Conservation (phyloP, 2,113 vertebrate species). For the Melierax canorus region DNA sequence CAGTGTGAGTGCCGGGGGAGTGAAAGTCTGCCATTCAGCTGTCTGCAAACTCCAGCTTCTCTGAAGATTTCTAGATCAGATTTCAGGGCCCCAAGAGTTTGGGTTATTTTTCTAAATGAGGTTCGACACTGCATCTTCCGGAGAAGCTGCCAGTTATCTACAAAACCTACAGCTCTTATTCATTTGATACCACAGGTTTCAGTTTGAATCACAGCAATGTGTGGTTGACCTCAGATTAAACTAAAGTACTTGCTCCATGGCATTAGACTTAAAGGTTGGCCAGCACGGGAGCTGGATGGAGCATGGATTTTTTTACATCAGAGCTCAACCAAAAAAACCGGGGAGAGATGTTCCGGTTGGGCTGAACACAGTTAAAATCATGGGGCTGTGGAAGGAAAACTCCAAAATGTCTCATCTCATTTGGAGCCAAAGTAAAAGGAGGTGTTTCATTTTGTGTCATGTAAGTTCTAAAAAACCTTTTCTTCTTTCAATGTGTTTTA, state of each 20-base stretch:
- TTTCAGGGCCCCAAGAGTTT: slow-evolving; percentile 14
- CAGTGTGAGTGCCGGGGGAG: slow-evolving; percentile 12
- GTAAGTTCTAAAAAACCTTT: not conserved
- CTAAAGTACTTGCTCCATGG: not conserved
- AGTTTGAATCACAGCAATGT: slow-evolving; percentile 41
- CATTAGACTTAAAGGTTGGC: not conserved
- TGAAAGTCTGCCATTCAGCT: slow-evolving; percentile 51
- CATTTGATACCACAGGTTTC: slow-evolving; percentile 60
- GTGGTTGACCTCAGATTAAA: slow-evolving; percentile 63
- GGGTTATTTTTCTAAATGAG: slow-evolving; percentile 40
- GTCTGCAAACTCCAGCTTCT: not conserved
- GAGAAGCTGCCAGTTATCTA: slow-evolving; percentile 56
- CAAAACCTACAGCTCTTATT: slow-evolving; percentile 34
- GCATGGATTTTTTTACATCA: not conserved
- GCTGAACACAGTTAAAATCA: not conserved
- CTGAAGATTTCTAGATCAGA: slow-evolving; percentile 50
- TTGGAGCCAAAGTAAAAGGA: not conserved
- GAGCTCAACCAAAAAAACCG: not conserved
- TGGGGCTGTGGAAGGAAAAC: not conserved
- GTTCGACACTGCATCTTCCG: not conserved
- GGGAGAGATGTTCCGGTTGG: not conserved
- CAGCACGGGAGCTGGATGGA: not conserved
- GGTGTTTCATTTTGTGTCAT: not conserved
- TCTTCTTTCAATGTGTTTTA: not conserved
- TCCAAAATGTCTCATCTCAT: not conserved